Conservation (phyloP, 1,140 invertebrate genomes). For the Diabrotica undecimpunctata region DNA sequence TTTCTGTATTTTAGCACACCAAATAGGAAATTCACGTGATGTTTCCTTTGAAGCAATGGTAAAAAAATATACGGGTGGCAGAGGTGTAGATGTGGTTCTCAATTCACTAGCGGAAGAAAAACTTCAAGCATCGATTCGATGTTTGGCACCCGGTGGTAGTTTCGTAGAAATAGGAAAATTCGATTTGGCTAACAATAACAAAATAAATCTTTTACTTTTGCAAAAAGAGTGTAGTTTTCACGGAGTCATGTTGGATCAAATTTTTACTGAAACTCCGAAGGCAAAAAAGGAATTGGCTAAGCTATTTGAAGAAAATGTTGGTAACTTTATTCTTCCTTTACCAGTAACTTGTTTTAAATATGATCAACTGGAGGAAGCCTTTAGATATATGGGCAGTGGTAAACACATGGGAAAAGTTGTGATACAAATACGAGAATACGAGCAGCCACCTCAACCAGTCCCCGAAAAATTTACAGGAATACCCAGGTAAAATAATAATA, state of each 20-base stretch:
- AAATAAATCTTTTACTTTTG: slow-evolving; percentile 71
- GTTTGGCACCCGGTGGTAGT: slow-evolving; percentile 64
- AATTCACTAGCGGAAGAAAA: slow-evolving; percentile 79
- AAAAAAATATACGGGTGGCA: slow-evolving; percentile 56
- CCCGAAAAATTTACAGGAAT: background rate
- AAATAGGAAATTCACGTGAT: slow-evolving; percentile 72
- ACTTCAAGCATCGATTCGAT: slow-evolving; percentile 72
- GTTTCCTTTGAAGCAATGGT: slow-evolving; percentile 68
- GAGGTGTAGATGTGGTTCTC: slow-evolving; percentile 73
- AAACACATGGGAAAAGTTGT: slow-evolving; percentile 86
- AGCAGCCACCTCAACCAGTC: background rate
- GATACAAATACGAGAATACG: slow-evolving; percentile 58
- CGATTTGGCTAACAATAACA: slow-evolving; percentile 63
- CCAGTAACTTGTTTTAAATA: slow-evolving; percentile 58
- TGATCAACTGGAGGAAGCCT: slow-evolving; percentile 63
- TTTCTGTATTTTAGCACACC: slow-evolving; percentile 32
- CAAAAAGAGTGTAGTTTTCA: slow-evolving; percentile 82
- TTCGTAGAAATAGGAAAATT: slow-evolving; percentile 81
- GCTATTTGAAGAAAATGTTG: slow-evolving; percentile 11
- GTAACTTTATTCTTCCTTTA: slow-evolving; percentile 54
- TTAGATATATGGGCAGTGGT: slow-evolving; percentile 74
- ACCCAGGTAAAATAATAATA: slow-evolving; percentile 15
- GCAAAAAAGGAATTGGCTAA: slow-evolving; percentile 12
- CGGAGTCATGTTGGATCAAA: slow-evolving; percentile 78
- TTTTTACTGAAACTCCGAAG: slow-evolving; percentile 56